Evolutionary conservation across 2,113 vertebrate species (phyloP), one percentile per base, ranked within the genome.

Genomic region (Castor canadensis): DNA sequence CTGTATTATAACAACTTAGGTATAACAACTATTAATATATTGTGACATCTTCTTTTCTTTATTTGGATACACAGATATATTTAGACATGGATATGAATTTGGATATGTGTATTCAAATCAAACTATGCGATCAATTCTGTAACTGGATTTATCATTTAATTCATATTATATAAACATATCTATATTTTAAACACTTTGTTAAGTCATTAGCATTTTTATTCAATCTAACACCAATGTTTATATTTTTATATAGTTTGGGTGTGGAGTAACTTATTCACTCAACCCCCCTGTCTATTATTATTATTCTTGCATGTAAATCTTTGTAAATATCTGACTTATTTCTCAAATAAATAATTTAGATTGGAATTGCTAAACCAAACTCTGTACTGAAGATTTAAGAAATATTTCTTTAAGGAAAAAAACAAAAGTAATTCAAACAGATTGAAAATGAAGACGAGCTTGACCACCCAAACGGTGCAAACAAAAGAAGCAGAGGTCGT

Each of bases 201-300:
- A 95, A 85, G 22, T 28, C 69, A 81, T 35, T 67, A 82, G 20
- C 26, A 66, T 71, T 90, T 54, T 86, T 73, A 89, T 72, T 92
- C 62, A 73, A 71, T 76, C 26, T 69, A 52, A 79, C 40, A 79
- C 75, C 38, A 77, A 47, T 75, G 24, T 62, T 83, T 76, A 75
- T 45, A 9, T 73, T 81, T 94, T 86, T 69, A 77, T 12, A 83
- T 85, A 84, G 88, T 94, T 91, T 76, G 66, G 77, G 11, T 43
- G 11, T 30, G 72, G n/a, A 79, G 73, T 45, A 81, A 75, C 52
- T 89, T 66, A 60, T 82, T 82, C 49, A 95, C 47, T 49, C 32
- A 84, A 56, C 49, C 9, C 9, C 32, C 1, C 69, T 10, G 22
- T 85, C 80, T 47, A 64, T 91, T 15, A 60, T 93, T 11, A 91